Conservation (phyloP, 1,140 invertebrate species). For the Scaptomyza montana region DNA sequence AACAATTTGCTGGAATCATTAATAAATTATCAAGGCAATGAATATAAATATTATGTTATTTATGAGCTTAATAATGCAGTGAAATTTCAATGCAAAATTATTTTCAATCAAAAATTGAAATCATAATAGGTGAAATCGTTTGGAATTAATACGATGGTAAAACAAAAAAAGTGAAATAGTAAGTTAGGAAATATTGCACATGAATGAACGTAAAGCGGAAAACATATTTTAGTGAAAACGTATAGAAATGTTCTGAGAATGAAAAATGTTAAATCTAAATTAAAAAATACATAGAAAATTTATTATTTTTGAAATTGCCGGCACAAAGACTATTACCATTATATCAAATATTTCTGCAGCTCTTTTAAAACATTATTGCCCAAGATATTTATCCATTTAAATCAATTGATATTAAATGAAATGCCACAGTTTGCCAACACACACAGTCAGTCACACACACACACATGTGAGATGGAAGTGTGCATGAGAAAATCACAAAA, state of each 20-base stretch:
- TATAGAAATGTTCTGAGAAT: no score
- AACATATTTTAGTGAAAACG: no score
- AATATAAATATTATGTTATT: background rate
- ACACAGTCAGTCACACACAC: constrained; percentile 27
- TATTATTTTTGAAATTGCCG: no score
- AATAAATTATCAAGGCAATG: constrained; percentile 1
- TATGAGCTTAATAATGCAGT: background rate
- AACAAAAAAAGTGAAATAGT: no score
- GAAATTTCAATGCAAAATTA: background rate
- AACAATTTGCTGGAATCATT: background rate
- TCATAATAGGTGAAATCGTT: no score
- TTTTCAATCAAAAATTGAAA: no score
- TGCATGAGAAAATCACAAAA: constrained; percentile 43
- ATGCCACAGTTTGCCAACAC: constrained; percentile 16
- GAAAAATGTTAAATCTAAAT: no score
- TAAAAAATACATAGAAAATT: no score
- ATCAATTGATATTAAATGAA: constrained; percentile 31
- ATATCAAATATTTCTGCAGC: background rate
- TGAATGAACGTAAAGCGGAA: no score
- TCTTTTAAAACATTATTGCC: constrained; percentile 11
- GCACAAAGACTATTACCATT: background rate
- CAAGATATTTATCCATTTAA: constrained; percentile 25
- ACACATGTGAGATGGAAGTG: constrained; percentile 10
- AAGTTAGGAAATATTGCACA: no score
- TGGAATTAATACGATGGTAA: no score